Conservation (phyloP, 2,888 invertebrate genomes). For the Lasioglossum figueresi region DNA sequence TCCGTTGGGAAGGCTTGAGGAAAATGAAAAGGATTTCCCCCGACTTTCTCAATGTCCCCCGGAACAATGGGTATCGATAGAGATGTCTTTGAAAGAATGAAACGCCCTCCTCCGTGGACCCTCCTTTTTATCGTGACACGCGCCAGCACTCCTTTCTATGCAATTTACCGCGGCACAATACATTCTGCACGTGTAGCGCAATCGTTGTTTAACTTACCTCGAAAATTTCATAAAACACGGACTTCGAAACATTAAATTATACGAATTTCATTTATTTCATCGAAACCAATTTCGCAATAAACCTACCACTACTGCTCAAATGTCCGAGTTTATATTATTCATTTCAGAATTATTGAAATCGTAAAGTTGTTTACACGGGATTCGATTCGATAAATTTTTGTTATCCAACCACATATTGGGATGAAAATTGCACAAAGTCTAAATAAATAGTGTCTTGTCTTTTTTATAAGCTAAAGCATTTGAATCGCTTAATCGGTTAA, state of each 20-base stretch:
- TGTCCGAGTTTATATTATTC: too few species aligned
- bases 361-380: too few species aligned
- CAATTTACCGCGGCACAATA: not conserved
- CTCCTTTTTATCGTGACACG: not conserved
- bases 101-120: not conserved
- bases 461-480: too few species aligned
- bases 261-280: not conserved
- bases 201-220: not conserved
- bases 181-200: not conserved
- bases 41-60: not conserved
- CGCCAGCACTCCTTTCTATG: not conserved
- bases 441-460: too few species aligned
- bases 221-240: not conserved
- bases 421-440: too few species aligned
- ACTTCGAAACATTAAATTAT: not conserved
- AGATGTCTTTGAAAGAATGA: slow-evolving; percentile 12
- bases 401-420: too few species aligned
- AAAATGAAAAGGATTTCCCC: slow-evolving; percentile 2
- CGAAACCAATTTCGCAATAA: not conserved
- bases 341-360: too few species aligned
- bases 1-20: slow-evolving; percentile 16
- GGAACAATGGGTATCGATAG: not conserved
- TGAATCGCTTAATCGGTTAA: not conserved
- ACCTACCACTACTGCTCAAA: too few species aligned
- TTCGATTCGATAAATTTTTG: too few species aligned